Evolutionary conservation across 2,113 vertebrate species (phyloP).

Genomic region (Rattus norvegicus): DNA sequence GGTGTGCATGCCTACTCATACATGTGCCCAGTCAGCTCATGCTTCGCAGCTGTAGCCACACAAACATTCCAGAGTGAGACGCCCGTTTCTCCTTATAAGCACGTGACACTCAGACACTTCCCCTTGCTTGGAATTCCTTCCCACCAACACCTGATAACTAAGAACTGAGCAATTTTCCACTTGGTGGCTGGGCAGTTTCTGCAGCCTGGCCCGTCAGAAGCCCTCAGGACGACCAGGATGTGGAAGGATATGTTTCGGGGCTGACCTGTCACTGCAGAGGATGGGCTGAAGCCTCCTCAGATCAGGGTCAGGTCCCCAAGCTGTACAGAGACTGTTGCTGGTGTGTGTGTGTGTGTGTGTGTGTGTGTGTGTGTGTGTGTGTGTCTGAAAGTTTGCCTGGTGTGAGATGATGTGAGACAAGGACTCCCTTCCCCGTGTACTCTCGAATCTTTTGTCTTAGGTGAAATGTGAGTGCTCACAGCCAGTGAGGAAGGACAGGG

Average conservation of each 20-base stretch:
- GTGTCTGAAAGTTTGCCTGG: not conserved
- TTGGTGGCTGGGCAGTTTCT: not conserved
- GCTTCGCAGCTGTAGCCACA: not conserved
- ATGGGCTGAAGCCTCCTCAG: not conserved
- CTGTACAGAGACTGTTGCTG: accelerated
- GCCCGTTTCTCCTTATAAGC: constrained; percentile 33
- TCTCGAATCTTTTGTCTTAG: too few relatives aligned
- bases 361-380: too few relatives aligned
- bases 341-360: too few relatives aligned
- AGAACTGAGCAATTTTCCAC: constrained; percentile 10
- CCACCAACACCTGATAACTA: accelerated
- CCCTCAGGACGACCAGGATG: not conserved
- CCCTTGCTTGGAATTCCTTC: not conserved
- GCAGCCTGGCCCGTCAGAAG: not conserved
- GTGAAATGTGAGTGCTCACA: not conserved
- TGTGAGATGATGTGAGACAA: not conserved
- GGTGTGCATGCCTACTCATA: too few relatives aligned
- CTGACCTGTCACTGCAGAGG: not conserved
- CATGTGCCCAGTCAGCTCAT: accelerated
- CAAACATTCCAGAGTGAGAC: constrained; percentile 6
- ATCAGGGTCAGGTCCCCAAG: not conserved
- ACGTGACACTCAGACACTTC: not conserved
- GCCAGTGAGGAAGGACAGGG: not conserved
- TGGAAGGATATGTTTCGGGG: not conserved
- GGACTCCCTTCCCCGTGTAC: not conserved